These are phyloP conservation scores for Cephus cinctus DNA, from an alignment of 1,140 invertebrate species.

Conservation along the genomic window DNA sequence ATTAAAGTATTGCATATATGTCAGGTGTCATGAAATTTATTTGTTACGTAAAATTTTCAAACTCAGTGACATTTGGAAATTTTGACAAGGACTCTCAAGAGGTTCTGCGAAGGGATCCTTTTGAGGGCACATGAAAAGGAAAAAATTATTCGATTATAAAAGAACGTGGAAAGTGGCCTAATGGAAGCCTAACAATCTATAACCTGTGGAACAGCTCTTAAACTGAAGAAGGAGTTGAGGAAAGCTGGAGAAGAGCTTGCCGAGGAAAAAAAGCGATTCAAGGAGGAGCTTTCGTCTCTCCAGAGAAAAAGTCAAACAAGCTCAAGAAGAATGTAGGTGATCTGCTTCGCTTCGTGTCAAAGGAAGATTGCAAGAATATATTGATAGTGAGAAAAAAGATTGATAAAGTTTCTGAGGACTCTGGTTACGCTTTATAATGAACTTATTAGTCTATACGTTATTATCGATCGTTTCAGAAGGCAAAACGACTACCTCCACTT, in stretches of 20 bases:
- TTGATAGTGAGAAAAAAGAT: no score
- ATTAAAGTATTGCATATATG: no score
- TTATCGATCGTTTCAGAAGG: no score
- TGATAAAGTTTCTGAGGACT: no score
- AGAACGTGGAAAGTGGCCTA: conserved; percentile 10
- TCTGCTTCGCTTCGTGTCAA: no score
- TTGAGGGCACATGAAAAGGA: conserved; percentile 18
- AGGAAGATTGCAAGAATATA: no score
- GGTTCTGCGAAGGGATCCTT: conserved; percentile 13
- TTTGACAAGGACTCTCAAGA: conserved; percentile 11
- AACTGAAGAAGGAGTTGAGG: conserved; percentile 11
- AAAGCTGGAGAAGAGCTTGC: conserved; percentile 11
- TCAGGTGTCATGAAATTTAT: no score
- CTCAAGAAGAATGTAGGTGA: not conserved
- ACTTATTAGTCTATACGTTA: no score
- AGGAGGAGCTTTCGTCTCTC: conserved; percentile 22
- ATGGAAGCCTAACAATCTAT: conserved; percentile 10
- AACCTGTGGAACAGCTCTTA: not conserved
- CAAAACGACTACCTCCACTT: no score
- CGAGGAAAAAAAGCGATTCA: conserved; percentile 12
- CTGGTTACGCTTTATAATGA: no score
- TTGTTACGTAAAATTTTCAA: no score
- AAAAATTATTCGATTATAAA: conserved; percentile 20
- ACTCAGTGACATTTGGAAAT: no score
- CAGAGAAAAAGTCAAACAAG: not conserved